Base-by-base conservation (phyloP, 1,140 invertebrate species). In the Diorhabda sublineata region DNA sequence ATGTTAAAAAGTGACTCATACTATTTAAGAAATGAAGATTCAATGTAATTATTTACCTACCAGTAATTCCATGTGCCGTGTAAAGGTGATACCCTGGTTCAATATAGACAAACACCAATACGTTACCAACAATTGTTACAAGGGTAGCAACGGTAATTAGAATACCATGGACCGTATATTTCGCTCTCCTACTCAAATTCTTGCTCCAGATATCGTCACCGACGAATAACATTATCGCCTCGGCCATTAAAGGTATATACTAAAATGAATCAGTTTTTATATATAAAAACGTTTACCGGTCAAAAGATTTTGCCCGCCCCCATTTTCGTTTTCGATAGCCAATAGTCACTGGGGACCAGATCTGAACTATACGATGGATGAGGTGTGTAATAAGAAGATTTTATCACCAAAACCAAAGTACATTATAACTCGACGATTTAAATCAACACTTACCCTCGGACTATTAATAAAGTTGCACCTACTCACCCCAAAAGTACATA, bases 181-280 rank as follows among this genome's bases (percentile, higher is more conserved):
- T 77, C 5, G 70, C 67, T 26, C 62, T 75, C 60, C 70, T 67
- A 11, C 60, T 66, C 47, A 77, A 47, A 43, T 75, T 67, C 52
- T 60, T 66, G 6, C 70, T 68, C 74, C 74, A 77, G 5, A 74
- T n/a, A 62, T 77, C 75, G 58, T 77, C 76, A n/a, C 69, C 64
- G 42, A 66, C 64, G 52, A 77, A 77, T 2, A 77, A 66, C 64
- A 77, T 69, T 4, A 77, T 9, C 2, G 76, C 69, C 64, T 77
- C 76, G 2, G 74, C 69, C 76, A 77, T 77, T 3, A 77, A 58
- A 0, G 75, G 76, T 45, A 77, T 43, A 57, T 75, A 75, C 75
- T 76, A 41, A 61, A 73, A 73, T 3, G 0, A 61, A 41, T 4
- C 6, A 52, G 2, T 52, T 52, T 8, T 52, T 52, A 52, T 3